Percentiles rank a stretch among this genome's conserved stretches.
phyloP scores from a whole-genome alignment of 2,113 vertebrate genomes.

The Periophthalmus modestus region DNA sequence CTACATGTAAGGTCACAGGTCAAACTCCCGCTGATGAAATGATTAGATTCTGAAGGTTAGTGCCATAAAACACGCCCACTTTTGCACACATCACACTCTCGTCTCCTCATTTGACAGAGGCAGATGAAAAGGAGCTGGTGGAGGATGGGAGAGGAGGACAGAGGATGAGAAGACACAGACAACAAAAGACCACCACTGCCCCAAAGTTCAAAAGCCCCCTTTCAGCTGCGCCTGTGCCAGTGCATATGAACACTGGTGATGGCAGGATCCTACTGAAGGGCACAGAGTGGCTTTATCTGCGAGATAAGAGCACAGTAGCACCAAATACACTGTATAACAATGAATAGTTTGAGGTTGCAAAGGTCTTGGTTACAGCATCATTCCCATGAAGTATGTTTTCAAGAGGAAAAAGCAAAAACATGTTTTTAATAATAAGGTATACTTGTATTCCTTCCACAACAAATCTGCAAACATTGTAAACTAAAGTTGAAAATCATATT shows the following conservation, averaged over 20 bases:
- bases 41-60: constrained; percentile 9
- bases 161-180: constrained; percentile 35
- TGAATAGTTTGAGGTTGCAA: not conserved
- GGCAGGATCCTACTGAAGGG: not conserved
- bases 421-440: too few relatives aligned
- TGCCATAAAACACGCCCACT: constrained; percentile 8
- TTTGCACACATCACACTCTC: not conserved
- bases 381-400: not conserved
- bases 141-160: constrained; percentile 39
- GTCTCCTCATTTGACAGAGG: constrained; percentile 19
- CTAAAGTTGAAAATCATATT: too few relatives aligned
- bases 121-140: constrained; percentile 49
- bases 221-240: constrained; percentile 51
- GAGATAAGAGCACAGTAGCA: constrained; percentile 3
- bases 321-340: not conserved
- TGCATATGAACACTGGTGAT: constrained; percentile 21
- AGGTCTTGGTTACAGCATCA: not conserved
- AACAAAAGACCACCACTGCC: constrained; percentile 58
- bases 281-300: not conserved
- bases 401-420: too few relatives aligned
- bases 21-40: constrained; percentile 40
- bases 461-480: too few relatives aligned
- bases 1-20: constrained; percentile 45
- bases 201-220: constrained; percentile 61
- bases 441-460: too few relatives aligned